These are phyloP conservation scores for Molorchus minor DNA, from an alignment of 2,888 invertebrate genomes.

Conservation along the genomic window DNA sequence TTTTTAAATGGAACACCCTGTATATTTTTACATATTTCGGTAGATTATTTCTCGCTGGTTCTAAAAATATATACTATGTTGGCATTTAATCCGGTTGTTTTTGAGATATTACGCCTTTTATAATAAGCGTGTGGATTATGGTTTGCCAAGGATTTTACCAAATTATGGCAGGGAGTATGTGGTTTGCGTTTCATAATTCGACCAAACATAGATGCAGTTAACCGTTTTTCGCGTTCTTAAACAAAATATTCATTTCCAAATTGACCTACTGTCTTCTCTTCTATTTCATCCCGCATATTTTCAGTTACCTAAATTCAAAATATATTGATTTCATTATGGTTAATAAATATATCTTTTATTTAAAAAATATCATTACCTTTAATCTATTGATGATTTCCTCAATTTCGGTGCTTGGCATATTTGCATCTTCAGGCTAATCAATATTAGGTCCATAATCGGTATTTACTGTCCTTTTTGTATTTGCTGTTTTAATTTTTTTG, in stretches of 20 bases:
- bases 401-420: constrained; percentile 1
- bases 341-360: too few species aligned
- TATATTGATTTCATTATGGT: background rate
- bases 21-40: too few species aligned
- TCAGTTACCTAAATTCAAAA: constrained; percentile 5
- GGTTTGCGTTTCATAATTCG: constrained; percentile 25
- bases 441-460: constrained; percentile 11
- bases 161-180: constrained; percentile 31
- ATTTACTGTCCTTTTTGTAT: background rate
- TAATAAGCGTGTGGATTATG: too few species aligned
- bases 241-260: constrained; percentile 32
- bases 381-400: constrained; percentile 7
- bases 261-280: constrained; percentile 27
- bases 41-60: too few species aligned
- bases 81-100: too few species aligned
- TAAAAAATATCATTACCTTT: background rate
- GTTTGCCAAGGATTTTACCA: constrained; percentile 34
- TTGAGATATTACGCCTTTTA: too few species aligned
- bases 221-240: constrained; percentile 19
- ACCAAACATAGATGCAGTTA: constrained; percentile 37
- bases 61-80: too few species aligned
- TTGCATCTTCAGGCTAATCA: constrained; percentile 3
- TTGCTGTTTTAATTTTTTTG: background rate
- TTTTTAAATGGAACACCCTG: too few species aligned
- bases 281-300: background rate